phyloP scores from a whole-genome alignment of 2,797 vertebrate species.

The Gallinago nigripennis region DNA sequence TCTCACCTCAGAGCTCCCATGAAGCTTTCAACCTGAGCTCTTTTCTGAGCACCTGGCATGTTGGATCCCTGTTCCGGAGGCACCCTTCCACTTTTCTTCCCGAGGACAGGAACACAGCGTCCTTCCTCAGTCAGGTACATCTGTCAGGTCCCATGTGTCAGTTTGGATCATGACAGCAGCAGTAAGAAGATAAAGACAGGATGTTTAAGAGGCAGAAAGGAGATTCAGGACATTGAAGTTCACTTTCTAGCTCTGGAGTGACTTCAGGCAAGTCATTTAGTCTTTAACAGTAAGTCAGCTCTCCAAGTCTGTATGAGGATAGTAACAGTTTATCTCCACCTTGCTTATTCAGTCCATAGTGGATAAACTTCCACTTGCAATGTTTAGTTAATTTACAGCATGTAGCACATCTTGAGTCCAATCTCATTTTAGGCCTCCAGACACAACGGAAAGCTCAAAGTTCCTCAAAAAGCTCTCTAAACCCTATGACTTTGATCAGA shows the following conservation, averaged over 20 bases:
- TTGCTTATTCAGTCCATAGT: background rate
- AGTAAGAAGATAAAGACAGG: background rate
- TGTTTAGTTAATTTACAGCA: background rate
- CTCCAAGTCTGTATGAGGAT: background rate
- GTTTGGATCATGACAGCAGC: background rate
- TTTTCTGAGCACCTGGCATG: background rate
- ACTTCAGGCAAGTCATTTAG: background rate
- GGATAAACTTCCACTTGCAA: background rate
- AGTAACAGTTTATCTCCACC: background rate
- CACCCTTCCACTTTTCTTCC: background rate
- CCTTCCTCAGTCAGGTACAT: background rate
- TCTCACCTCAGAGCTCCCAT: background rate
- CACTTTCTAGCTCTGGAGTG: background rate
- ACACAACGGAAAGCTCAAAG: background rate
- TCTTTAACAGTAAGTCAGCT: background rate
- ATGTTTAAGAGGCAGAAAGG: background rate
- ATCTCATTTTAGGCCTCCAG: background rate
- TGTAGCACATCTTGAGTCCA: background rate
- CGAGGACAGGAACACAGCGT: accelerated
- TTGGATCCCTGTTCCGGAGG: background rate
- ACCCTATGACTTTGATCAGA: background rate
- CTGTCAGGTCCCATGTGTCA: background rate
- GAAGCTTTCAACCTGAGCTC: background rate
- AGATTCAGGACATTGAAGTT: background rate
- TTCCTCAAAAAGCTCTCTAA: background rate